Conservation (phyloP, 2,797 vertebrate genomes). For the Momotus momota region DNA sequence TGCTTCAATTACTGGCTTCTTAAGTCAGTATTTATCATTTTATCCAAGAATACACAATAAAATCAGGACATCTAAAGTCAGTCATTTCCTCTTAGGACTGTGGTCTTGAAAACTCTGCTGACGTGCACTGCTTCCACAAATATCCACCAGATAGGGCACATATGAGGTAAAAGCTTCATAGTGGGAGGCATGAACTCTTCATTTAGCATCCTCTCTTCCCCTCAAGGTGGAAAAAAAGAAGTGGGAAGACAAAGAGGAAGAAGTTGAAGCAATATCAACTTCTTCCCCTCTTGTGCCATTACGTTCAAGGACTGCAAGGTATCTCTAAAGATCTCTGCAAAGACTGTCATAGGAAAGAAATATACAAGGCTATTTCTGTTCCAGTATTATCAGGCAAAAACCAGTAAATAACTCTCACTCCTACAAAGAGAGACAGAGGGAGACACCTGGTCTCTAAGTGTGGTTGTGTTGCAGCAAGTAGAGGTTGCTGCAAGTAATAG, state of each 20-base stretch:
- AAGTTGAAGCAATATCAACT: not conserved
- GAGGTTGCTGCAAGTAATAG: not conserved
- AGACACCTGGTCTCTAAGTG: not conserved
- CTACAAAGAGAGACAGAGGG: not conserved
- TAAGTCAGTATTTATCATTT: conserved; percentile 12
- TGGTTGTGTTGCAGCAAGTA: not conserved
- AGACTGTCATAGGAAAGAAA: not conserved
- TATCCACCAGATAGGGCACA: not conserved
- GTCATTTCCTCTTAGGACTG: not conserved
- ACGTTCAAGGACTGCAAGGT: not conserved
- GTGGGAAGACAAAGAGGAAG: not conserved
- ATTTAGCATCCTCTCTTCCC: not conserved
- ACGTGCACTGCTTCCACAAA: not conserved
- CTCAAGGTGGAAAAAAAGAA: not conserved
- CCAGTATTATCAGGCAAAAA: not conserved
- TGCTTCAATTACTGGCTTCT: not conserved
- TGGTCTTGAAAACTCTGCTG: not conserved
- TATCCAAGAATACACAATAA: not conserved
- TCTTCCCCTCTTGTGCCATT: not conserved
- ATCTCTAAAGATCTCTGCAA: not conserved
- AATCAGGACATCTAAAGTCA: not conserved
- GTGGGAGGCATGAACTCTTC: not conserved
- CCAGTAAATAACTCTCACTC: not conserved
- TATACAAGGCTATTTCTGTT: not conserved
- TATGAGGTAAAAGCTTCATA: not conserved